Base-by-base conservation (phyloP, 2,797 vertebrate species). In the Cheirogaleus major region DNA sequence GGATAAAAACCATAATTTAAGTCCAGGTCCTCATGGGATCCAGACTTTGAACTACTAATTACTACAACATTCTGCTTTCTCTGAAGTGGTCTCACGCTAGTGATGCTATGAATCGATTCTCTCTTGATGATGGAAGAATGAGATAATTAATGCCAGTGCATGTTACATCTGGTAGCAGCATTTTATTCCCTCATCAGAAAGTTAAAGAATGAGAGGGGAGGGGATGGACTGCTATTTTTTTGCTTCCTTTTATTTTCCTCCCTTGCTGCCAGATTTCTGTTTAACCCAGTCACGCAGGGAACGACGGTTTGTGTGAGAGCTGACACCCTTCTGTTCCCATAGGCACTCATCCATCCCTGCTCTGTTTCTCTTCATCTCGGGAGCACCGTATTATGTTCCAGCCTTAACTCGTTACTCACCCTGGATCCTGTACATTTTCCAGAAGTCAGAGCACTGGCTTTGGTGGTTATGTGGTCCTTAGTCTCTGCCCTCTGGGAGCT, bases 291-390 rank as follows among this genome's bases (percentile, higher is more conserved):
- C 78, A 82, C 1, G 7, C 23, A 79, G 79, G 82, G 57, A 69
- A 89, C 10, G 57, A 10, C 57, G 72, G 88, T 88, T 97, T 97
- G 73, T 97, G 95, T 96, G 92, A 96, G 97, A 96, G 92, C 70
- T 5, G 96, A 94, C 96, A 69, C 50, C 89, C 79, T 83, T 67
- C 89, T 97, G 97, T 96, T 96, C 97, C 95, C 96, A 97, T 1
- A 79, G 97, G 92, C 95, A 89, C 70, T 82, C 76, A 78, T 95
- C 91, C 89, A 95, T 93, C 78, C 65, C 89, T 93, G 88, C 63
- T 97, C 97, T 97, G 95, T 95, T 98, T 97, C 91, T 88, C 93
- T 95, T 97, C 96, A 96, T 82, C 81, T 70, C 8, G 7, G 69
- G 78, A 94, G 90, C 50, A 92, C 94, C 4, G 4, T 81, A 38